Percentiles rank a stretch among this genome's conserved stretches.
Conservation (phyloP, 2,797 vertebrate genomes). For the Chelidonichthys spinosus region DNA sequence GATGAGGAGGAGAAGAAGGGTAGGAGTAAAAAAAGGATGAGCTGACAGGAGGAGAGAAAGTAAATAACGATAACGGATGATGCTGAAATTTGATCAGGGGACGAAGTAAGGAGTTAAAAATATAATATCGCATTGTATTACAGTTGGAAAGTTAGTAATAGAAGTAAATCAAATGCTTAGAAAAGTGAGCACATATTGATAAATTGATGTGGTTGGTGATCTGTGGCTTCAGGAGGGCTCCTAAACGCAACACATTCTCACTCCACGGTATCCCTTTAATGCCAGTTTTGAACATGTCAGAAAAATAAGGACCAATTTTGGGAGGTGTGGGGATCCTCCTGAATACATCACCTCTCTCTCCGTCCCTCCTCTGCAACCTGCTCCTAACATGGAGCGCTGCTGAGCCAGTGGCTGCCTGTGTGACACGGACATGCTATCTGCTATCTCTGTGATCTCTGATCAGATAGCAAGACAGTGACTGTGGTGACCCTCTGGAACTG, state of each 20-base stretch:
- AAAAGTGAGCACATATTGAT: conserved; percentile 6
- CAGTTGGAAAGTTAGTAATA: background rate
- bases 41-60: background rate
- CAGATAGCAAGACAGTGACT: conserved; percentile 41
- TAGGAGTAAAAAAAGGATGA: background rate
- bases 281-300: background rate
- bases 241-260: background rate
- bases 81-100: background rate
- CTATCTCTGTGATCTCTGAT: conserved; percentile 63
- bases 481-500: conserved; percentile 3
- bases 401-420: conserved; percentile 42
- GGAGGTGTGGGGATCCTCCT: background rate
- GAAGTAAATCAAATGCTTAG: conserved; percentile 9
- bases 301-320: background rate
- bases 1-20: background rate
- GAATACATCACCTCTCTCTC: conserved; percentile 7
- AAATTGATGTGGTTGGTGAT: background rate
- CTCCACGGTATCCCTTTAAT: background rate
- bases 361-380: conserved; percentile 6
- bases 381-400: conserved; percentile 32
- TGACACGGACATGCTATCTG: conserved; percentile 46
- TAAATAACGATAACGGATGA: background rate
- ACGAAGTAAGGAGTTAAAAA: background rate
- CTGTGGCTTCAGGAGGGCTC: background rate
- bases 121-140: background rate